These are phyloP conservation scores for Lymantria dispar DNA, from an alignment of 2,888 invertebrate genomes.

Conservation along the genomic window DNA sequence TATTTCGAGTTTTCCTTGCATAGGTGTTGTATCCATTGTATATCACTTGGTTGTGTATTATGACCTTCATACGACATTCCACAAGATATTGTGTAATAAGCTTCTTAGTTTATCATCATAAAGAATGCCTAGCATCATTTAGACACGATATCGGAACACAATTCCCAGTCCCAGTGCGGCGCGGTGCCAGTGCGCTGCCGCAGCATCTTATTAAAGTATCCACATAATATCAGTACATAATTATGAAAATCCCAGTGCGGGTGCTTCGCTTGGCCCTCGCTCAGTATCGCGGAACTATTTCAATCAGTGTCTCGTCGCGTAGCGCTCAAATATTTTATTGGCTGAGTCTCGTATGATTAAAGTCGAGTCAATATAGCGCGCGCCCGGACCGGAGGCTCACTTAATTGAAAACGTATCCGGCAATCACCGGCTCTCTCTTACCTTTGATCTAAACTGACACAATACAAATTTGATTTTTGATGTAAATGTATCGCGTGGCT, in stretches of 20 bases:
- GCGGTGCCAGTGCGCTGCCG: background rate
- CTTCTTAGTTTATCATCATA: too few relatives aligned
- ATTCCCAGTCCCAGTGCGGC: too few relatives aligned
- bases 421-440: background rate
- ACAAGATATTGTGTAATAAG: too few relatives aligned
- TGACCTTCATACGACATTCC: too few relatives aligned
- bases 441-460: too few relatives aligned
- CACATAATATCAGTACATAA: background rate
- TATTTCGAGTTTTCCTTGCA: too few relatives aligned
- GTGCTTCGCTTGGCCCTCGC: background rate
- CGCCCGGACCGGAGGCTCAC: slow-evolving; percentile 11
- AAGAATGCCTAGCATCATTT: too few relatives aligned
- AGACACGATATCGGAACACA: too few relatives aligned
- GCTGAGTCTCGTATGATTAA: slow-evolving; percentile 30
- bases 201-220: background rate
- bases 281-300: slow-evolving; percentile 17
- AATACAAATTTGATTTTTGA: too few relatives aligned
- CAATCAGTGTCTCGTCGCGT: slow-evolving; percentile 27
- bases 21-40: too few relatives aligned
- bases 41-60: too few relatives aligned
- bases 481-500: too few relatives aligned
- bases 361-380: slow-evolving; percentile 29
- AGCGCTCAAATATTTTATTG: slow-evolving; percentile 25
- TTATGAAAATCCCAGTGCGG: background rate
- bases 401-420: slow-evolving; percentile 36